These are phyloP conservation scores for Chelonus insularis DNA, from an alignment of 1,140 invertebrate genomes.

Conservation along the genomic window DNA sequence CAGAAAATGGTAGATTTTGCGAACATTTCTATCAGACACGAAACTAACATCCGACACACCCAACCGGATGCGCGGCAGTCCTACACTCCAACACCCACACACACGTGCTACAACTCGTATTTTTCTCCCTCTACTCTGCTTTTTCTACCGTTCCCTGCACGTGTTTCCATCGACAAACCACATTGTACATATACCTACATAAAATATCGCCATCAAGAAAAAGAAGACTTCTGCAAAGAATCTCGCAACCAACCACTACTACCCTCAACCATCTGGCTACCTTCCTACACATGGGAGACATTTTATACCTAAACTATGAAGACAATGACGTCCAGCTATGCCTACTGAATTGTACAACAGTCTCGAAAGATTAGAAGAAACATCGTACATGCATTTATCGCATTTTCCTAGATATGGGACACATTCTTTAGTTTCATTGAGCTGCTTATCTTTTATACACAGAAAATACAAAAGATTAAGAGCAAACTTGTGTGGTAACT, in stretches of 20 bases:
- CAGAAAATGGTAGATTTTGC: constrained; percentile 3
- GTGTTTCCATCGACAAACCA: constrained; percentile 12
- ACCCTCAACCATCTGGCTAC: not conserved
- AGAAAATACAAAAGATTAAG: too few species aligned
- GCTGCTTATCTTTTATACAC: too few species aligned
- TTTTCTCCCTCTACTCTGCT: constrained; percentile 6
- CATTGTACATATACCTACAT: not conserved
- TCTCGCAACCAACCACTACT: not conserved
- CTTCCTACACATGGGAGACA: too few species aligned
- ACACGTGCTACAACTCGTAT: constrained; percentile 19
- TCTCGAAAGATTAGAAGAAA: too few species aligned
- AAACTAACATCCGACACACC: constrained; percentile 29
- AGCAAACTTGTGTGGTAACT: too few species aligned
- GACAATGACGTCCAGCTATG: too few species aligned
- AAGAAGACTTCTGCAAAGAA: constrained; percentile 6
- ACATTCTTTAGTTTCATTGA: too few species aligned
- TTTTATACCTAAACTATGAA: too few species aligned
- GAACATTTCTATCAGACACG: constrained; percentile 20
- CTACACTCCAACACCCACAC: constrained; percentile 25
- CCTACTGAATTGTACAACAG: too few species aligned
- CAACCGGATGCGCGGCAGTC: constrained; percentile 33
- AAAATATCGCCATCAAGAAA: not conserved
- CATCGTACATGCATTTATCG: too few species aligned
- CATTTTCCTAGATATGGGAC: too few species aligned
- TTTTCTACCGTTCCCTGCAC: constrained; percentile 6